phyloP scores from a whole-genome alignment of 2,113 vertebrate species.

The Gnathonemus longibarbis region DNA sequence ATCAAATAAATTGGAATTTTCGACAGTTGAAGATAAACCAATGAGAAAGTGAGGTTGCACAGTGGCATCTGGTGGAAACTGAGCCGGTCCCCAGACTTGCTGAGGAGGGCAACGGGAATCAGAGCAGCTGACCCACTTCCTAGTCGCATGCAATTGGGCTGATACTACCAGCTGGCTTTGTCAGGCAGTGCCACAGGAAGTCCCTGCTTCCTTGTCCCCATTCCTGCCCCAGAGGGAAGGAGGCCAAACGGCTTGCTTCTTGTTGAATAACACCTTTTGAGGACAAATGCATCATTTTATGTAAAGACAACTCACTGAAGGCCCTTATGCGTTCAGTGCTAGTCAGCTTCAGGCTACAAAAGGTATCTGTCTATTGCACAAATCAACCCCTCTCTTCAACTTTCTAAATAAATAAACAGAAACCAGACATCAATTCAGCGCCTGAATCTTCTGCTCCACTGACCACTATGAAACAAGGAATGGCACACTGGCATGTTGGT shows the following conservation, averaged over 20 bases:
- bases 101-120: not conserved
- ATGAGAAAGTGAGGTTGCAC: not conserved
- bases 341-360: not conserved
- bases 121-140: not conserved
- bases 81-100: not conserved
- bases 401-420: not conserved
- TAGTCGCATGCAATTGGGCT: not conserved
- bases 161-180: not conserved
- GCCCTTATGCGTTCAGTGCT: not conserved
- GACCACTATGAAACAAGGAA: not conserved
- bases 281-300: not conserved
- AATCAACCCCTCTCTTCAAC: not conserved
- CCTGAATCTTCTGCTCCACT: not conserved
- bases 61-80: not conserved
- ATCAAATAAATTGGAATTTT: not conserved
- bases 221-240: not conserved
- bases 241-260: not conserved
- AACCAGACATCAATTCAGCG: not conserved
- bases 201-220: not conserved
- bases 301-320: not conserved
- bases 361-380: not conserved
- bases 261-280: not conserved
- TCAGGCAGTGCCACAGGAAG: not conserved
- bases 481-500: not conserved
- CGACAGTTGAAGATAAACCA: not conserved